These are phyloP conservation scores for Drosophila pandora DNA, from an alignment of 1,140 invertebrate species.

Conservation along the genomic window DNA sequence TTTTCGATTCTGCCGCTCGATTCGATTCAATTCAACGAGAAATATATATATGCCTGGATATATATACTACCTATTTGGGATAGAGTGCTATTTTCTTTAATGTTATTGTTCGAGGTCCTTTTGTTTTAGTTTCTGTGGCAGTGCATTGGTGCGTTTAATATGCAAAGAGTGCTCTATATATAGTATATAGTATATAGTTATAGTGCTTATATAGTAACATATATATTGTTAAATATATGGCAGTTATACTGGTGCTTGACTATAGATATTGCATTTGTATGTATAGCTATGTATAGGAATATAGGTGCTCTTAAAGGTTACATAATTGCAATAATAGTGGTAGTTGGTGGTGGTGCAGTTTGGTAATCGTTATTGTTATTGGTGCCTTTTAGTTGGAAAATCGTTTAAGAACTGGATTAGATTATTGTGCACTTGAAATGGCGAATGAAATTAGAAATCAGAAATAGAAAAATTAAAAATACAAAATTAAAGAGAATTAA, in stretches of 20 bases:
- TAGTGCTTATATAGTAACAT: conserved; percentile 28
- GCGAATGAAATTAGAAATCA: conserved; percentile 22
- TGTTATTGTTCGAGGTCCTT: conserved; percentile 29
- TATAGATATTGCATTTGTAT: conserved; percentile 5
- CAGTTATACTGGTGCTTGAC: conserved; percentile 43
- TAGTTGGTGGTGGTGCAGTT: conserved; percentile 59
- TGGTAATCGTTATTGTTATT: conserved; percentile 41
- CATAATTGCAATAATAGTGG: conserved; percentile 52
- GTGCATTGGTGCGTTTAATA: conserved; percentile 73
- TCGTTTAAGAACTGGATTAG: conserved; percentile 40
- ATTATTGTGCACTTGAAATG: conserved; percentile 64
- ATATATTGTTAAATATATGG: conserved; percentile 45
- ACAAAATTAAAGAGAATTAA: neutral
- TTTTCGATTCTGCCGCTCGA: conserved; percentile 32
- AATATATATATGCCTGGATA: neutral
- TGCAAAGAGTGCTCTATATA: conserved; percentile 68
- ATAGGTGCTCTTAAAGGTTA: conserved; percentile 53
- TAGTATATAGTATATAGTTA: conserved; percentile 23
- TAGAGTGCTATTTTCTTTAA: conserved; percentile 16
- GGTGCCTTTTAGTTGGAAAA: conserved; percentile 46
- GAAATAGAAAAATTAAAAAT: neutral
- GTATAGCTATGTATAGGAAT: conserved; percentile 19
- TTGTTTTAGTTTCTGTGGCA: conserved; percentile 28
- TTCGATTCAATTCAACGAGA: conserved; percentile 8
- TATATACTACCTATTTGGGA: neutral